Percentiles rank a stretch among this genome's conserved stretches.
These are phyloP conservation scores for Menura novaehollandiae DNA, from an alignment of 2,113 vertebrate genomes.

Conservation along the genomic window DNA sequence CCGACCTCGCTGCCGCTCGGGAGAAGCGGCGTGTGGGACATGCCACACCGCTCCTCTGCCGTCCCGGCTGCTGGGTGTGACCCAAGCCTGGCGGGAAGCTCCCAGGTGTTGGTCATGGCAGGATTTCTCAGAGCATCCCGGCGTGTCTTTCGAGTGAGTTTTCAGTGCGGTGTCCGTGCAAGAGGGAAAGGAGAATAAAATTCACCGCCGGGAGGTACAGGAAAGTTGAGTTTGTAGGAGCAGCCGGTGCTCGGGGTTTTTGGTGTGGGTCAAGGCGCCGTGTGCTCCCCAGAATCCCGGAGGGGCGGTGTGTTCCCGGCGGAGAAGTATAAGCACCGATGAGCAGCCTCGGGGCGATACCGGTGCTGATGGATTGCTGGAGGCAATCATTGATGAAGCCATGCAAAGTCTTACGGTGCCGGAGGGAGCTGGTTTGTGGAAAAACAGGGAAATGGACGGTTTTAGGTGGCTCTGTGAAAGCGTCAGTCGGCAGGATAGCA, in stretches of 20 bases:
- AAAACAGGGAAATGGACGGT: too few relatives aligned
- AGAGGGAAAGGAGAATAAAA: not conserved
- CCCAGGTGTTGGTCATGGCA: not conserved
- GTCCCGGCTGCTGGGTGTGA: not conserved
- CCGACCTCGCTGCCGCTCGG: not conserved
- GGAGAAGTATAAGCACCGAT: not conserved
- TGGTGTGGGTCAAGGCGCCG: not conserved
- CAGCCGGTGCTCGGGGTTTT: not conserved
- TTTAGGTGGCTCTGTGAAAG: not conserved
- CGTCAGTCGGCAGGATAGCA: not conserved
- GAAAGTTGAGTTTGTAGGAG: not conserved
- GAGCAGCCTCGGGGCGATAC: not conserved
- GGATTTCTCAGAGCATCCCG: not conserved
- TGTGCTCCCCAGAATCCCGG: not conserved
- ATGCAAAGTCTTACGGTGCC: accelerated
- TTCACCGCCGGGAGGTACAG: not conserved
- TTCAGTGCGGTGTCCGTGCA: not conserved
- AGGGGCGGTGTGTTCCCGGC: not conserved
- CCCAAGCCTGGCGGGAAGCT: not conserved
- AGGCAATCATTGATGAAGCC: accelerated
- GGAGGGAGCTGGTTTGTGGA: not conserved
- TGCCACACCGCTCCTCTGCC: not conserved
- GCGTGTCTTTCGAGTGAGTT: not conserved
- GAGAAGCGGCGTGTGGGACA: not conserved
- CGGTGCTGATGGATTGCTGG: not conserved